Percentiles rank a stretch among this genome's conserved stretches.
Conservation (phyloP, 2,888 invertebrate species). For the Epicampocera succincta region DNA sequence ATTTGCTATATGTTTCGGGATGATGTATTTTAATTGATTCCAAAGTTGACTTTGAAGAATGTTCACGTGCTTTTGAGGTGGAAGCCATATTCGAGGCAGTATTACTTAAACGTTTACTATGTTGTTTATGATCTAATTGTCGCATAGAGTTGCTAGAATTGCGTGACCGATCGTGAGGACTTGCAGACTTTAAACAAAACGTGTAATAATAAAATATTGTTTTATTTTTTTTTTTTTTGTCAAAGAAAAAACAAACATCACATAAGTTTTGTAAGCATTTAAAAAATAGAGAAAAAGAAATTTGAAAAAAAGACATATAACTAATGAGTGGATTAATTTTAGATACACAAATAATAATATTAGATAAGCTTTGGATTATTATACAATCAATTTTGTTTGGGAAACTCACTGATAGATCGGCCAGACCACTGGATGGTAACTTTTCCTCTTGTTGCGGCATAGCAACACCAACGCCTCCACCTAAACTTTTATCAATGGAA, state of each 20-base stretch:
- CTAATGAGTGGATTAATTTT: conserved; percentile 14
- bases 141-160: conserved; percentile 77
- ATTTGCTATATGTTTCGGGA: conserved; percentile 73
- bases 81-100: conserved; percentile 56
- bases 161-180: conserved; percentile 78
- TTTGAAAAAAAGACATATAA: conserved; percentile 17
- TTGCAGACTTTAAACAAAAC: conserved; percentile 71
- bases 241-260: conserved; percentile 15
- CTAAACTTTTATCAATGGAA: conserved; percentile 75
- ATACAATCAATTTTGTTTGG: not conserved
- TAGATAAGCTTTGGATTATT: not conserved
- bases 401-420: conserved; percentile 80
- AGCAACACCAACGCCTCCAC: conserved; percentile 47
- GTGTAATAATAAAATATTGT: conserved; percentile 13
- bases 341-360: conserved; percentile 12
- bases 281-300: conserved; percentile 34
- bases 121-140: conserved; percentile 85
- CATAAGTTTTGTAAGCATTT: conserved; percentile 46
- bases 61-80: conserved; percentile 68
- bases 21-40: conserved; percentile 70
- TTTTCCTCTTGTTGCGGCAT: conserved; percentile 75
- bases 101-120: conserved; percentile 73
- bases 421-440: conserved; percentile 74
- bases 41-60: conserved; percentile 66
- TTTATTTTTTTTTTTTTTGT: not conserved